phyloP scores from a whole-genome alignment of 2,888 invertebrate genomes.

The Neoaliturus tenellus region DNA sequence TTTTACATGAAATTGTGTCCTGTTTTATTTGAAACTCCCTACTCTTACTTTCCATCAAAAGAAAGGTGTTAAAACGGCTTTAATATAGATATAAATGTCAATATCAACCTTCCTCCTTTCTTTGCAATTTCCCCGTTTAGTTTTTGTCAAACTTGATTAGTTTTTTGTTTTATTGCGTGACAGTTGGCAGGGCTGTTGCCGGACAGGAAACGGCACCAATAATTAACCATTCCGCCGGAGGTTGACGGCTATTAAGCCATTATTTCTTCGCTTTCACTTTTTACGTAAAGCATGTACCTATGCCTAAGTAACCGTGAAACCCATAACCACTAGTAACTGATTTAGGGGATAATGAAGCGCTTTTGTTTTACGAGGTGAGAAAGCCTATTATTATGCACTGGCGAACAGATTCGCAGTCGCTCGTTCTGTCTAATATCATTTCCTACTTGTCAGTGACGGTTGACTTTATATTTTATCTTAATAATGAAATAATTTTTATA shows the following conservation, averaged over 20 bases:
- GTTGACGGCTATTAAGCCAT: conserved; percentile 37
- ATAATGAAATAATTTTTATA: too few species aligned
- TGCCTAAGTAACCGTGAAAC: conserved; percentile 6
- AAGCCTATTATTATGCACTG: not conserved
- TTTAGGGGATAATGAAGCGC: not conserved
- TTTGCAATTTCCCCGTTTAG: not conserved
- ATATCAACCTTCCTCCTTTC: not conserved
- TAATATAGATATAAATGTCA: not conserved
- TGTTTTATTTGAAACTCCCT: too few species aligned
- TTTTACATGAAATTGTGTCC: too few species aligned
- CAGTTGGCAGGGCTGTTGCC: conserved; percentile 25
- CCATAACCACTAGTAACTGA: not conserved
- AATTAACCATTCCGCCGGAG: conserved; percentile 46
- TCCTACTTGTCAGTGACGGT: too few species aligned
- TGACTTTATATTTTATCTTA: too few species aligned
- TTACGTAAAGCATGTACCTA: conserved; percentile 42
- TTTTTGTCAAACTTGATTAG: not conserved
- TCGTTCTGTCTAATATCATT: too few species aligned
- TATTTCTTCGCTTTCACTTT: conserved; percentile 33
- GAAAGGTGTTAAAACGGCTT: not conserved
- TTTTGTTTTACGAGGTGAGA: not conserved
- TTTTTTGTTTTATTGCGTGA: conserved; percentile 7
- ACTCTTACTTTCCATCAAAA: too few species aligned
- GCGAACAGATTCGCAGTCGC: too few species aligned
- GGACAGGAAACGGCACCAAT: conserved; percentile 27